Conservation (phyloP, 1,140 invertebrate species). For the Pectinophora gossypiella region DNA sequence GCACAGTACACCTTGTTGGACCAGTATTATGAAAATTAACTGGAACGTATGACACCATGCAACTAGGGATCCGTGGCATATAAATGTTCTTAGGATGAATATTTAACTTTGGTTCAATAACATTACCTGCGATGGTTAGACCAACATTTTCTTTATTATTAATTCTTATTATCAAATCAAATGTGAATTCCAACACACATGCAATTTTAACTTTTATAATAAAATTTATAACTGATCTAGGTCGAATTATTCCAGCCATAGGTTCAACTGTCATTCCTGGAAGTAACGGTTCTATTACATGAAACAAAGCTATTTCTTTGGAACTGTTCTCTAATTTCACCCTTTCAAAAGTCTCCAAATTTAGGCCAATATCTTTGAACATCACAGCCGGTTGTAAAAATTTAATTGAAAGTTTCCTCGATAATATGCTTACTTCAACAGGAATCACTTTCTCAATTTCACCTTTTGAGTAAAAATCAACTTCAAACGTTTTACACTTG, state of each 20-base stretch:
- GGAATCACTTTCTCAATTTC: slow-evolving; percentile 30
- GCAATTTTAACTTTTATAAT: slow-evolving; percentile 53
- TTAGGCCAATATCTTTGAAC: slow-evolving; percentile 63
- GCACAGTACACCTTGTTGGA: slow-evolving; percentile 34
- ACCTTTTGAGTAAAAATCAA: slow-evolving; percentile 40
- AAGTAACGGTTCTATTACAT: slow-evolving; percentile 55
- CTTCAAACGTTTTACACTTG: slow-evolving; percentile 56
- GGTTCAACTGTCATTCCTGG: slow-evolving; percentile 57
- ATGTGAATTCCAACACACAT: slow-evolving; percentile 53
- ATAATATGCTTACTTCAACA: slow-evolving; percentile 51
- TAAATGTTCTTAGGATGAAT: slow-evolving; percentile 58
- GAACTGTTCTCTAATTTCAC: slow-evolving; percentile 62
- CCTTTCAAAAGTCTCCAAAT: slow-evolving; percentile 51
- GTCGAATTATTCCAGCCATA: slow-evolving; percentile 54
- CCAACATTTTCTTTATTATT: slow-evolving; percentile 65
- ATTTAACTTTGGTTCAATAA: slow-evolving; percentile 54
- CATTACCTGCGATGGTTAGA: slow-evolving; percentile 54
- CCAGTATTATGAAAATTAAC: slow-evolving; percentile 56
- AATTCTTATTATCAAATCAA: slow-evolving; percentile 58
- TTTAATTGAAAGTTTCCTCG: slow-evolving; percentile 55
- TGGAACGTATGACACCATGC: slow-evolving; percentile 54
- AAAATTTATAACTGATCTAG: slow-evolving; percentile 55
- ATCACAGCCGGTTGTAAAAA: slow-evolving; percentile 48
- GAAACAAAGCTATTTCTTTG: slow-evolving; percentile 56
- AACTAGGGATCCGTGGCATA: slow-evolving; percentile 50